Percentiles rank a stretch among this genome's conserved stretches.
Evolutionary conservation across 2,797 vertebrate genomes (phyloP).

Genomic region (Mormyrus proboscirostris): DNA sequence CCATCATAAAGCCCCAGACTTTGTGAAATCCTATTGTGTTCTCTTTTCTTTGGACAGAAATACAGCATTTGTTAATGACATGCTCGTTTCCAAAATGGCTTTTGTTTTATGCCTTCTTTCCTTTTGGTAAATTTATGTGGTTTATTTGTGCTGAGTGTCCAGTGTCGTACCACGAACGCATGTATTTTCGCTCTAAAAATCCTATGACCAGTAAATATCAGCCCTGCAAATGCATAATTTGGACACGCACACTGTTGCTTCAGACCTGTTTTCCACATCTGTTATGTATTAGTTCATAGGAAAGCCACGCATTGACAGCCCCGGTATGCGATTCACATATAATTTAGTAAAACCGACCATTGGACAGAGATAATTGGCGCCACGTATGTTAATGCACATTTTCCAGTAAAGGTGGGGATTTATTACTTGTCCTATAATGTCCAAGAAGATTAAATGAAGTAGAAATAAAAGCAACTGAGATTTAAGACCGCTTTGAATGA

Average conservation of each 20-base stretch:
- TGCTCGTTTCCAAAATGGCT: not conserved
- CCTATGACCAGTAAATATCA: not conserved
- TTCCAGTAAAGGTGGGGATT: constrained; percentile 10
- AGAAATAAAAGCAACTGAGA: not conserved
- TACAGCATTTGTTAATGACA: not conserved
- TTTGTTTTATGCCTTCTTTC: not conserved
- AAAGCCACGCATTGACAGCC: not conserved
- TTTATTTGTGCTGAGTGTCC: not conserved
- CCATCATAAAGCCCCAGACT: not conserved
- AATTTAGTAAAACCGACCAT: not conserved
- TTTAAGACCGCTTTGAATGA: not conserved
- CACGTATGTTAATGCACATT: not conserved
- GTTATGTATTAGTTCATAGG: not conserved
- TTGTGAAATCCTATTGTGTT: not conserved
- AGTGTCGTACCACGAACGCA: not conserved
- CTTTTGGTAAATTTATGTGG: not conserved
- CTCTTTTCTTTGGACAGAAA: not conserved
- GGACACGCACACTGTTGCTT: not conserved
- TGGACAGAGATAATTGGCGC: not conserved
- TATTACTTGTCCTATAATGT: not conserved
- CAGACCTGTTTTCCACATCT: not conserved
- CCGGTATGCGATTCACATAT: not conserved
- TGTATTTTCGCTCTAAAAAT: not conserved
- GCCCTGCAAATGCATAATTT: not conserved
- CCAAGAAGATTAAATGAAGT: not conserved